A percentile compares a stretch with the other conserved stretches of the same genome.
These are phyloP conservation scores for Charina bottae DNA, from an alignment of 2,113 vertebrate genomes.

Conservation along the genomic window DNA sequence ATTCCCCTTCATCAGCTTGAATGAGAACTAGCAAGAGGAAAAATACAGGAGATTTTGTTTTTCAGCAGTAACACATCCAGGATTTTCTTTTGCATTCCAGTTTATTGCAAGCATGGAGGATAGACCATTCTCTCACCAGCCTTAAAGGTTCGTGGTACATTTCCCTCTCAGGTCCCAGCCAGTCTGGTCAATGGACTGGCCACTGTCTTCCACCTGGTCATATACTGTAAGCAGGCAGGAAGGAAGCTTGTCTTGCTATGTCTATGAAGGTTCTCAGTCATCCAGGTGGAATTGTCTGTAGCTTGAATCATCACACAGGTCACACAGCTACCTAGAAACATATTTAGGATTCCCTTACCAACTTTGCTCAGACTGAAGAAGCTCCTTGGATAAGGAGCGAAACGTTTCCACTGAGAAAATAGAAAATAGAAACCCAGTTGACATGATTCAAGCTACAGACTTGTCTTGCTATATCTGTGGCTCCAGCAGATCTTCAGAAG, in stretches of 20 bases:
- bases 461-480: conserved; percentile 68
- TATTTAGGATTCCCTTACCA: no score
- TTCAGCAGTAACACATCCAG: neutral
- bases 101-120: neutral
- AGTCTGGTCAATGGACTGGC: neutral
- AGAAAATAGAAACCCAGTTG: no score
- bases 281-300: no score
- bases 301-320: no score
- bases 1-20: neutral
- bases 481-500: conserved; percentile 71
- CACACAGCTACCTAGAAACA: no score
- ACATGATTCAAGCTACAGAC: no score
- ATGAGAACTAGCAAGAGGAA: neutral
- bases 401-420: no score
- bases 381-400: no score
- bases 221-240: conserved; percentile 26
- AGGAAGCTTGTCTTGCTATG: conserved; percentile 62
- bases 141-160: neutral
- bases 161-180: neutral
- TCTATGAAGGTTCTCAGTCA: no score
- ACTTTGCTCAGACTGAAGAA: no score
- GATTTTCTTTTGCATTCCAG: neutral
- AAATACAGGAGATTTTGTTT: neutral
- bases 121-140: neutral
- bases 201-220: neutral